These are phyloP conservation scores for Oscheius sp. DNA, from an alignment of 2,888 invertebrate genomes.

Conservation along the genomic window DNA sequence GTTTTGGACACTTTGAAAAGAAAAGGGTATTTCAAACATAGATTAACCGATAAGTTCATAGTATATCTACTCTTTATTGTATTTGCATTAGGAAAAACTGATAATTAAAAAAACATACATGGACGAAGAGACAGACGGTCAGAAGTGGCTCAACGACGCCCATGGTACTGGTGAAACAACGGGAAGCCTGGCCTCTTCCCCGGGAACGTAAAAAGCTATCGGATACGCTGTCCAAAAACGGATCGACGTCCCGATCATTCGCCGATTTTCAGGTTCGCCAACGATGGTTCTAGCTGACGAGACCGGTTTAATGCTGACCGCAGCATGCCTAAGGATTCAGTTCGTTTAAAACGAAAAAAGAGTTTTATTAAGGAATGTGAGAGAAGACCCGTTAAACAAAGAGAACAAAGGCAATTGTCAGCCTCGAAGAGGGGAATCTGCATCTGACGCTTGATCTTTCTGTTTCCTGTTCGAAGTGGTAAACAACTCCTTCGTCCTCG, in stretches of 20 bases:
- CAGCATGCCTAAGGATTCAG: constrained; percentile 12
- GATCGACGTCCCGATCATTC: constrained; percentile 11
- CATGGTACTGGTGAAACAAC: constrained; percentile 13
- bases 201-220: constrained; percentile 23
- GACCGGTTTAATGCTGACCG: constrained; percentile 10
- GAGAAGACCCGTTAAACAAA: not conserved
- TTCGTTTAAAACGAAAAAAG: not conserved
- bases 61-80: no score
- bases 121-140: not conserved
- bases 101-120: constrained; percentile 5
- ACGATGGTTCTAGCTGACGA: no score
- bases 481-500: constrained; percentile 32
- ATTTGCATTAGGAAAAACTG: not conserved
- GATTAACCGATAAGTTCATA: no score
- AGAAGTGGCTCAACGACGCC: constrained; percentile 19
- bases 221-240: constrained; percentile 30
- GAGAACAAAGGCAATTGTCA: not conserved
- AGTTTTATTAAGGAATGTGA: constrained; percentile 18
- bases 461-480: not conserved
- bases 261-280: constrained; percentile 26
- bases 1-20: no score
- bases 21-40: no score
- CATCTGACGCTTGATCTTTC: constrained; percentile 5
- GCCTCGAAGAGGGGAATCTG: constrained; percentile 3
- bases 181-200: not conserved